Conservation (phyloP, 2,888 invertebrate species). For the Nephrotoma flavescens region DNA sequence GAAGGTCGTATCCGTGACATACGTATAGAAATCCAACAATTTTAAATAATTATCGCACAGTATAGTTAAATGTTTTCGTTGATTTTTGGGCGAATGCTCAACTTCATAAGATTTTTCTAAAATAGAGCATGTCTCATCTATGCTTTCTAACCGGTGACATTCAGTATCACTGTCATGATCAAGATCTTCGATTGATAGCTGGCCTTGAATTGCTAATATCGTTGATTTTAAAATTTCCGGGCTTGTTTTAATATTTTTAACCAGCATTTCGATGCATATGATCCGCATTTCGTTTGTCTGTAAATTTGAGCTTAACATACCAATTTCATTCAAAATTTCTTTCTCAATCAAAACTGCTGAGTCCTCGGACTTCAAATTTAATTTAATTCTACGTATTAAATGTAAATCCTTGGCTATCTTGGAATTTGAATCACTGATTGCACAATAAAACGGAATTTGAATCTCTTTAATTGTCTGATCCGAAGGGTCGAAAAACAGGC, state of each 20-base stretch:
- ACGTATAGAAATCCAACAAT: not conserved
- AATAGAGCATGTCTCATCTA: not conserved
- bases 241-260: slow-evolving; percentile 45
- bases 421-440: slow-evolving; percentile 75
- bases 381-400: slow-evolving; percentile 60
- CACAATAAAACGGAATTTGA: slow-evolving; percentile 79
- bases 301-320: slow-evolving; percentile 39
- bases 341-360: slow-evolving; percentile 12
- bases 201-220: slow-evolving; percentile 16
- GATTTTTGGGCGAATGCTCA: slow-evolving; percentile 26
- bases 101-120: slow-evolving; percentile 23
- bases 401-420: slow-evolving; percentile 78
- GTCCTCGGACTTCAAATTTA: slow-evolving; percentile 22
- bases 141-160: not conserved
- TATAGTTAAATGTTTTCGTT: slow-evolving; percentile 17
- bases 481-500: slow-evolving; percentile 63
- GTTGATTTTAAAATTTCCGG: slow-evolving; percentile 42
- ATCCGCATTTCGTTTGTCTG: slow-evolving; percentile 56
- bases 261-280: slow-evolving; percentile 56
- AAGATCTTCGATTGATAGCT: not conserved
- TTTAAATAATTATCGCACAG: not conserved
- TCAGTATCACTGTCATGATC: not conserved
- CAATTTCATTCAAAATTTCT: slow-evolving; percentile 34
- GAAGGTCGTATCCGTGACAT: slow-evolving; percentile 16
- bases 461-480: slow-evolving; percentile 72